Conservation (phyloP, 1,140 invertebrate genomes). For the Drosophila mauritiana region DNA sequence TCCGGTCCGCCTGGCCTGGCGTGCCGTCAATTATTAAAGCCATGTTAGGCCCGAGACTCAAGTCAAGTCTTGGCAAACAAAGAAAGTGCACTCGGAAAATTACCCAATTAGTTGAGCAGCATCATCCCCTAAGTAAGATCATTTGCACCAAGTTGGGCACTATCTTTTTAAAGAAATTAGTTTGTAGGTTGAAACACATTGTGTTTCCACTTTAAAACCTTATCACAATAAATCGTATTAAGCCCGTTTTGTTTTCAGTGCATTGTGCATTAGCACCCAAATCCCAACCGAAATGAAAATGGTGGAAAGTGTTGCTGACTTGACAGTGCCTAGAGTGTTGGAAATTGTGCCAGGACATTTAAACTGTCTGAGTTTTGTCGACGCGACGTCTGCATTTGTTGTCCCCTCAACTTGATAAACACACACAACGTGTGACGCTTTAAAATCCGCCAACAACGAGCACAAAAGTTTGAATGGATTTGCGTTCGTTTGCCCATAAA, state of each 20-base stretch:
- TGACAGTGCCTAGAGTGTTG: slow-evolving; percentile 9
- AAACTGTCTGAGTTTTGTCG: slow-evolving; percentile 34
- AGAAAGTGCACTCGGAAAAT: background rate
- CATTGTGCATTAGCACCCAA: slow-evolving; percentile 9
- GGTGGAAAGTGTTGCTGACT: slow-evolving; percentile 39
- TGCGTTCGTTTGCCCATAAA: slow-evolving; percentile 60
- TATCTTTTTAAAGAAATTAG: too few relatives aligned
- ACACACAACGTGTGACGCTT: slow-evolving; percentile 53
- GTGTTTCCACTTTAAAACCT: too few relatives aligned
- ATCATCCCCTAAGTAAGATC: too few relatives aligned
- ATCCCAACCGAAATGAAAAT: slow-evolving; percentile 40
- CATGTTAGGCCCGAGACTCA: slow-evolving; percentile 35
- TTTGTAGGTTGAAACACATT: too few relatives aligned
- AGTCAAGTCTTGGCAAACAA: slow-evolving; percentile 11
- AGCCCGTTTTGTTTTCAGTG: background rate
- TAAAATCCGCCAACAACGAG: slow-evolving; percentile 50
- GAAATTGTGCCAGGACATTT: slow-evolving; percentile 47
- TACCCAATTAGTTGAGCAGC: background rate
- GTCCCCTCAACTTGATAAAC: slow-evolving; percentile 51
- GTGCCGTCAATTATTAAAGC: slow-evolving; percentile 70
- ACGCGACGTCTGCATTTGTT: slow-evolving; percentile 52
- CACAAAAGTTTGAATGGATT: slow-evolving; percentile 62
- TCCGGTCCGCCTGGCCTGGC: slow-evolving; percentile 34
- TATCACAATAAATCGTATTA: too few relatives aligned
- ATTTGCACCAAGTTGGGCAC: background rate